These are phyloP conservation scores for Pelmatolapia mariae DNA, from an alignment of 2,113 vertebrate genomes.

Conservation along the genomic window DNA sequence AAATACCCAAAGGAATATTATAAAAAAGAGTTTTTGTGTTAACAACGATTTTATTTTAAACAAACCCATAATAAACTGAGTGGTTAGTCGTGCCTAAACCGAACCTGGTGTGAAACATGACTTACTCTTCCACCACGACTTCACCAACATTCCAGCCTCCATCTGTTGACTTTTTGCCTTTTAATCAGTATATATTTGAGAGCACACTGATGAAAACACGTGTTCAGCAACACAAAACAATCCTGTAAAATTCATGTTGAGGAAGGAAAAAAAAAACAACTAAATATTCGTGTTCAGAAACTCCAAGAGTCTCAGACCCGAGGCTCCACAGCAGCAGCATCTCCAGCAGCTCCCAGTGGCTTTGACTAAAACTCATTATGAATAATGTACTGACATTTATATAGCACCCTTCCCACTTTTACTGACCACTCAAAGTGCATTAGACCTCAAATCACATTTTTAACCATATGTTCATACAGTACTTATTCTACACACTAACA, in stretches of 20 bases:
- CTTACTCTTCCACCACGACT: background rate
- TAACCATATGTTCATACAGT: background rate
- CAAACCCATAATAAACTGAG: background rate
- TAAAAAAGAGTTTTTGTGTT: background rate
- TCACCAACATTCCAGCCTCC: background rate
- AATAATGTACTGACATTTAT: background rate
- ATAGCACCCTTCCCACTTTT: background rate
- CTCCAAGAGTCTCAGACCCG: background rate
- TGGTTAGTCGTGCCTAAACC: background rate
- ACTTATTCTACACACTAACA: background rate
- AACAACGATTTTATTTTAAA: too few relatives aligned
- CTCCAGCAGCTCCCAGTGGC: background rate
- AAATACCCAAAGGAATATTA: background rate
- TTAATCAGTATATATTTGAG: background rate
- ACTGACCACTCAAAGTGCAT: background rate
- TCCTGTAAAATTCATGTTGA: background rate
- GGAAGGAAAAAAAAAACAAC: fast-evolving
- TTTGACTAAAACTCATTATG: background rate
- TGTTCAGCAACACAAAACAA: background rate
- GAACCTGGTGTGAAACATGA: background rate
- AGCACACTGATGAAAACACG: background rate
- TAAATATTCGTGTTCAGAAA: background rate
- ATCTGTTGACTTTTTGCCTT: background rate
- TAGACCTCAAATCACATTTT: background rate
- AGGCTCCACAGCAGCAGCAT: background rate